These are phyloP conservation scores for Australoheros scitulus DNA, from an alignment of 2,113 vertebrate species.

Conservation along the genomic window DNA sequence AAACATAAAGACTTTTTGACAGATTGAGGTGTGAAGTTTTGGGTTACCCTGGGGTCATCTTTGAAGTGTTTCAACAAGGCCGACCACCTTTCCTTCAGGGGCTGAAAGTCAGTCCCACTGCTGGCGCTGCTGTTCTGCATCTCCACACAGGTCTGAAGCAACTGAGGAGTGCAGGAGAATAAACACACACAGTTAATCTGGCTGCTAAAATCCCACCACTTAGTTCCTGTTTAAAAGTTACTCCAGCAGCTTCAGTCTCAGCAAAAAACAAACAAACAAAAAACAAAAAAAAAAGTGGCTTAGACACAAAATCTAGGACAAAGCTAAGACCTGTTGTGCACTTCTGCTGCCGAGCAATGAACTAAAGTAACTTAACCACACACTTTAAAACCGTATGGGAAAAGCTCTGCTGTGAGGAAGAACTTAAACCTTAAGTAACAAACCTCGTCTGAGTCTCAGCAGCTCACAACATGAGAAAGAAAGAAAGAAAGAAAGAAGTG, in stretches of 20 bases:
- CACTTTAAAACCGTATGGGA: background rate
- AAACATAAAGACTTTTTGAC: background rate
- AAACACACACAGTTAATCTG: background rate
- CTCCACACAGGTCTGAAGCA: background rate
- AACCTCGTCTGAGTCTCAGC: background rate
- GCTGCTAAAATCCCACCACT: background rate
- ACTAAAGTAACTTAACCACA: background rate
- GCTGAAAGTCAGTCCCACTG: constrained; percentile 21
- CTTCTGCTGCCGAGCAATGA: background rate
- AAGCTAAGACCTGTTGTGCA: background rate
- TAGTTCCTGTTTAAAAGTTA: background rate
- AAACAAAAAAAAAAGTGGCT: background rate
- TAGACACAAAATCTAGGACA: background rate
- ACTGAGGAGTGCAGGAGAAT: background rate
- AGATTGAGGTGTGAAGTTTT: background rate
- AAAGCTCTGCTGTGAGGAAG: background rate
- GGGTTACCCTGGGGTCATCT: constrained; percentile 61
- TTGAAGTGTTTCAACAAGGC: constrained; percentile 28
- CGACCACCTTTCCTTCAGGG: constrained; percentile 39
- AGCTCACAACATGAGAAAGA: background rate
- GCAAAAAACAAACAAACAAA: background rate
- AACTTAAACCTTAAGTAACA: background rate
- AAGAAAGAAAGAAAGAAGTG: background rate
- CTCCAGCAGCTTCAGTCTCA: background rate
- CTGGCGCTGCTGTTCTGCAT: constrained; percentile 41